Base-by-base conservation (phyloP, 1,140 invertebrate genomes). In the Drosophila kohkoa region DNA sequence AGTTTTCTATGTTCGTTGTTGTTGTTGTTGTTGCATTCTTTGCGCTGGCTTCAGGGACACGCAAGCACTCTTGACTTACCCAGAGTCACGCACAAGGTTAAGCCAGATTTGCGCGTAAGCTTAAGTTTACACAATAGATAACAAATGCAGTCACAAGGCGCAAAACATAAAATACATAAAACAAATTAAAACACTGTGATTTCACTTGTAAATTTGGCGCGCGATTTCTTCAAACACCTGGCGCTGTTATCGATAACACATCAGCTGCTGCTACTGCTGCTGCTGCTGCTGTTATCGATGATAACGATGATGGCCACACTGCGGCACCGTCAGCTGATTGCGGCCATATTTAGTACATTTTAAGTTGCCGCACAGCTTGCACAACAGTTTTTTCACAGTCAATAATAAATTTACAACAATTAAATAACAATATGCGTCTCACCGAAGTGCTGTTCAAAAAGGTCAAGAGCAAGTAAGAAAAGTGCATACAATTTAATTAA, bases 401-500 rank as follows among this genome's bases (percentile, higher is more conserved):
- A 13, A 63, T 51, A 66, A 71, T 60, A 60, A 74, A 41, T 79
- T 54, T 54, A 28, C 8, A 7, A 30, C 30, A 60, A 38, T 54
- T 52, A 25, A 45, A 2, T 2, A 5, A 35, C 32, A 77, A 81
- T 66, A 90, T 90, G 87, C 74, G 75, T 8, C 49, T 90, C n/a
- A 90, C 87, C 0, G 75, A 77, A 28, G 82, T 87, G 11, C 41
- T 90, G 4, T 69, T 90, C 1, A 90, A 90, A 71, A 90, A 87
- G 68, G 87, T 87, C 2, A 90, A 90, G 52, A 90, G 87, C 87
- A 90, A 90, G 87, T 90, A 68, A 25, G 20, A 25, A 25, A 25
- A 81, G 87, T 81, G 4, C 20, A 1, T 41, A 13, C 1, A 7
- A 38, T 41, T 1, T 10, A 54, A 54, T 28, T 38, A 20, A 6